Evolutionary conservation across 2,888 invertebrate genomes (phyloP).

Genomic region (Yponomeuta cagnagella): DNA sequence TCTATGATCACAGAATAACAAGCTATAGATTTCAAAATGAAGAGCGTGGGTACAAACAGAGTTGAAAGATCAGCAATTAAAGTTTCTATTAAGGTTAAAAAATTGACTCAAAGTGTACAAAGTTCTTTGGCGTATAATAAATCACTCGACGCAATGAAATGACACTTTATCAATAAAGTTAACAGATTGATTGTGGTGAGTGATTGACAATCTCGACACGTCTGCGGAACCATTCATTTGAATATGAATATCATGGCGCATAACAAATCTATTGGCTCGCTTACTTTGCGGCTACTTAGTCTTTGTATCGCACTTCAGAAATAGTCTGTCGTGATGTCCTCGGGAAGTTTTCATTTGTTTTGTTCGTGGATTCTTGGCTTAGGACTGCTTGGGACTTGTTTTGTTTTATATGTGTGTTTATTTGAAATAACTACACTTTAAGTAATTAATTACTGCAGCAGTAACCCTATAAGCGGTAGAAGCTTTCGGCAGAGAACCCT

Average conservation of each 20-base stretch:
- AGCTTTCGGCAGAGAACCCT: no score
- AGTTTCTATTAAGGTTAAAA: neutral
- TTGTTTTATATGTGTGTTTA: neutral
- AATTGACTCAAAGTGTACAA: neutral
- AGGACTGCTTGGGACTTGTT: neutral
- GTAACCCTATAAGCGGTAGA: neutral
- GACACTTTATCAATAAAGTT: slow-evolving; percentile 4
- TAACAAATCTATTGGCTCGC: slow-evolving; percentile 6
- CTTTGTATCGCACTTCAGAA: slow-evolving; percentile 2
- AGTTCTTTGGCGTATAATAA: neutral
- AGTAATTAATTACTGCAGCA: neutral
- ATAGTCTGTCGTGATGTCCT: slow-evolving; percentile 1
- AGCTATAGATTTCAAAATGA: neutral
- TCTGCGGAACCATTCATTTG: neutral
- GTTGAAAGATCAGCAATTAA: neutral
- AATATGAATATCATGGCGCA: slow-evolving; percentile 10
- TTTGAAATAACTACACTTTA: neutral
- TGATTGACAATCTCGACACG: slow-evolving; percentile 6
- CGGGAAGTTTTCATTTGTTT: neutral
- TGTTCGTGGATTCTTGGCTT: neutral
- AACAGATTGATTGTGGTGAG: slow-evolving; percentile 5
- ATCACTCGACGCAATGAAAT: neutral
- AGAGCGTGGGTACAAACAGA: neutral
- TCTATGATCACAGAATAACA: neutral
- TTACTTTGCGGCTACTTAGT: slow-evolving; percentile 8